Evolutionary conservation across 2,888 invertebrate genomes (phyloP), one percentile per base, ranked within the genome.

Genomic region (Epistrophella euchroma): DNA sequence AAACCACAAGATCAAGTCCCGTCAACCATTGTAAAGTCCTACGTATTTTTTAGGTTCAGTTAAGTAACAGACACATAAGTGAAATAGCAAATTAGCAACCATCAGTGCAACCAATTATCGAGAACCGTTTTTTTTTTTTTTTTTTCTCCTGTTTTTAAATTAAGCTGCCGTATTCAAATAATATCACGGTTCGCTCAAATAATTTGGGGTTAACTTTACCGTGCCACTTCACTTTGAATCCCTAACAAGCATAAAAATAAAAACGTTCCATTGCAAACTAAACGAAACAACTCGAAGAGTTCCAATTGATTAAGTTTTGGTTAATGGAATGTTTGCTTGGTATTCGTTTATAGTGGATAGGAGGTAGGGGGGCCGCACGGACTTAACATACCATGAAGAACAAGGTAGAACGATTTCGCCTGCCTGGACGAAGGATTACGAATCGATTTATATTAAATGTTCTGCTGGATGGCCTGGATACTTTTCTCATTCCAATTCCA

Each of bases 291-390:
- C 75, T 80, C 89, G 75, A 47, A 66, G 66, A 89, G 90, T 91
- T 90, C 90, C 91, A 90, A 90, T 91, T 90, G 90, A 90, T 91
- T 90, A 90, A 90, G 90, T 90, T 90, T 89, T 89, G 90, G 90
- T 90, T 91, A 90, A 90, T 91, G 90, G 90, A 90, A 90, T 90
- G 90, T 91, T 90, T 90, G 90, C 88, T 89, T 89, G 68, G 83
- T 32, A 78, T 79, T 71, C 37, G 79, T 56, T 55, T 60, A 32
- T 5, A 68, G 37, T 66, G 37, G 25, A 25, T 35, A 35, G 66
- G 32, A 17, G 40, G 17, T 2, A 3, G 10, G 17, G n/a, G 6
- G 4, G 37, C 17, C 17, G 11, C 82, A 79, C 56, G 43, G 35
- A 60, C 66, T 66, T 71, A 71, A 58, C 56, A 22, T 66, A 17